Evolutionary conservation across 2,888 invertebrate species (phyloP), one percentile per base, ranked within the genome.

Genomic region (Caenorhabditis panamensis): DNA sequence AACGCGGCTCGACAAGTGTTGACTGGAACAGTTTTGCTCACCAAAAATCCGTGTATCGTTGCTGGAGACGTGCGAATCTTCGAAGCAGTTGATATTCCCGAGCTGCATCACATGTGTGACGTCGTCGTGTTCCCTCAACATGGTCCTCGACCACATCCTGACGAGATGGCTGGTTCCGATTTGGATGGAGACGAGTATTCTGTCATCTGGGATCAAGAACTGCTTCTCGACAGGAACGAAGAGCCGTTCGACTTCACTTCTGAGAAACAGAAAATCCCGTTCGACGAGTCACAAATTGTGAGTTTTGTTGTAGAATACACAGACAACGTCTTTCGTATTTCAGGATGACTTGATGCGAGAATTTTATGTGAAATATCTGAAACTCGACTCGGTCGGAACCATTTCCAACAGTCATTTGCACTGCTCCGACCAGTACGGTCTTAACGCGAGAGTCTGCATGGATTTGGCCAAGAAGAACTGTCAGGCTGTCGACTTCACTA

Each of bases 81-180:
- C 67, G 85, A 87, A 49, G 89, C 89, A 4, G 88, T 90, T 20
- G 89, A 90, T 68, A 80, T 90, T 31, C 87, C 88, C 0, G 85
- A 84, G 87, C 83, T 89, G 87, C 78, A 86, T 76, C 80, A 91
- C 78, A 80, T 89, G 22, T 83, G 83, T 49, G 92, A 92, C 75
- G 92, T 92, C n/a, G 89, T 92, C 54, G 92, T 92, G 5, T 92
- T 92, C 79, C 92, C 92, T 2, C 87, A 88, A 1, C 83, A 89
- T 56, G 92, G 92, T 4, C 88, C 87, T 0, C 83, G 92, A 37
- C 91, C 92, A 4, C 92, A 92, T 82, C 89, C 92, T 1, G 91
- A 92, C 82, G 91, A 92, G 87, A 92, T 92, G 91, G 91, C 91
- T 4, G 92, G 92, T 5, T 91, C 91, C 11, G 92, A 92, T 84